Base-by-base conservation (phyloP, 2,888 invertebrate genomes). In the Craniophora ligustri region DNA sequence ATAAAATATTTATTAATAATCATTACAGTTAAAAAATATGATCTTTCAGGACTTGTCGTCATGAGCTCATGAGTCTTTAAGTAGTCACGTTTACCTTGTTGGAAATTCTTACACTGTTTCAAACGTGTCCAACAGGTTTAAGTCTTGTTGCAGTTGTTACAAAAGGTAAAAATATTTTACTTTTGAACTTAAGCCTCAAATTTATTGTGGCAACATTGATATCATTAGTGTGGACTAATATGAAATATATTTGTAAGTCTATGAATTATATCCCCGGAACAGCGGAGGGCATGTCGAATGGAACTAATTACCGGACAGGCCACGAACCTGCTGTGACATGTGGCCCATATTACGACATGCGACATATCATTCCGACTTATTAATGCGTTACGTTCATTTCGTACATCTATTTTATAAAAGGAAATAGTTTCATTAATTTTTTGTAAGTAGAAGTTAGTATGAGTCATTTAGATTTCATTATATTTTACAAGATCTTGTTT, bases 241-340 rank as follows among this genome's bases (percentile, higher is more conserved):
- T 72, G 47, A 75, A 67, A 67, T 70, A 72, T 65, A 61, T 38
- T 39, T 54, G 70, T 72, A 64, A 63, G 67, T 64, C 65, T 75
- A 58, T 76, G 77, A 75, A 51, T 74, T 63, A 76, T 71, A 72
- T 71, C 68, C 78, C 86, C 86, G 88, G 88, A 91, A 88, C 85
- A 71, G 76, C 66, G 60, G 56, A 62, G 72, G 79, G 86, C 88
- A 81, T 87, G 62, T 77, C 92, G 77, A 92, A 93, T 91, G 59
- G 57, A 63, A 82, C 82, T 93, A 91, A 93, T 93, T 91, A 88
- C 86, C 71, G 80, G 72, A 67, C 76, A 72, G 70, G 76, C 76
- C 70, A 72, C 75, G 76, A 76, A 81, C 77, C 73, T 76, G 79
- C 78, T 77, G 83, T 82, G 89, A 89, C 92, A 91, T 90, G 87